phyloP scores from a whole-genome alignment of 2,888 invertebrate species.

The Charanyca ferruginea region DNA sequence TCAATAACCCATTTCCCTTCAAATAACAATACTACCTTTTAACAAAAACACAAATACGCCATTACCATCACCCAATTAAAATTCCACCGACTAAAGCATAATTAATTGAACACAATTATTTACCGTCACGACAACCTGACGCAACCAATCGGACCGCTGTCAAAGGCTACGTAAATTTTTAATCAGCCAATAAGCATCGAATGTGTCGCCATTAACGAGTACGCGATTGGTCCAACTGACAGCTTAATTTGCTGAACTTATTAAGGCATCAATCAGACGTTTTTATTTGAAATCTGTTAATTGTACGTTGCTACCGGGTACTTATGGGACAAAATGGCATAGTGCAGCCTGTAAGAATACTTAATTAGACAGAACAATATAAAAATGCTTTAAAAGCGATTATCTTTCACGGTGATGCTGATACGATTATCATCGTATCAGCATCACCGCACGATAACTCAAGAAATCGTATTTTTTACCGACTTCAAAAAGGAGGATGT shows the following conservation, averaged over 20 bases:
- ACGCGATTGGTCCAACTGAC: conserved; percentile 51
- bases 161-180: conserved; percentile 49
- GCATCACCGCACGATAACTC: too few species aligned
- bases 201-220: conserved; percentile 55
- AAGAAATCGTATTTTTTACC: too few species aligned
- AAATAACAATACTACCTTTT: not conserved
- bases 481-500: too few species aligned
- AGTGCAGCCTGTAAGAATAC: not conserved
- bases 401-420: too few species aligned
- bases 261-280: conserved; percentile 65
- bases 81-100: conserved; percentile 10
- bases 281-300: conserved; percentile 53
- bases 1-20: not conserved
- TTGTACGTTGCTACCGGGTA: conserved; percentile 20
- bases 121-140: conserved; percentile 17
- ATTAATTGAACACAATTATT: conserved; percentile 45
- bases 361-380: too few species aligned
- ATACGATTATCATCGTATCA: too few species aligned
- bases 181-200: conserved; percentile 49
- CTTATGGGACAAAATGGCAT: not conserved
- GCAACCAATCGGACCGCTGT: conserved; percentile 16
- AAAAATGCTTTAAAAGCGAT: too few species aligned
- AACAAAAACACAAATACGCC: not conserved
- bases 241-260: conserved; percentile 63
- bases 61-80: not conserved